Conservation (phyloP, 2,113 vertebrate genomes). For the Gulo gulo region DNA sequence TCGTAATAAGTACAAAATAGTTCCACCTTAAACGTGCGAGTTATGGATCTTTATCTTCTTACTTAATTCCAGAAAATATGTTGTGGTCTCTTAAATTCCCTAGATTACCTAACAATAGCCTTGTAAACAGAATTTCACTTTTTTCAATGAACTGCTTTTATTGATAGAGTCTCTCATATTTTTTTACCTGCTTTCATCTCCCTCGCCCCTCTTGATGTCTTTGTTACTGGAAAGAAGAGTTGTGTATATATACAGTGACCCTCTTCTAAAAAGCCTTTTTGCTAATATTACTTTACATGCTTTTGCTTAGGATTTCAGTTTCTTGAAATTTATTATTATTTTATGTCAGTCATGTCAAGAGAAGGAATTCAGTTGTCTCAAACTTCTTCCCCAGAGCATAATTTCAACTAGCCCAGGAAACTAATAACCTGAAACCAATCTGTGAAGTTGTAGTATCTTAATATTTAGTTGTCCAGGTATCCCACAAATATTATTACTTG, state of each 20-base stretch:
- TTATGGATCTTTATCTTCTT: neutral
- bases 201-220: neutral
- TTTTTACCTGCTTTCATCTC: neutral
- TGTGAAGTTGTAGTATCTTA: neutral
- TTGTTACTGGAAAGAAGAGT: neutral
- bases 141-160: neutral
- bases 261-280: neutral
- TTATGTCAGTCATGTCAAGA: neutral
- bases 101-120: neutral
- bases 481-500: neutral
- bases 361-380: slow-evolving; percentile 32
- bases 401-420: neutral
- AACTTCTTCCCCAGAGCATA: neutral
- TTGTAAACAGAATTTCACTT: slow-evolving; percentile 30
- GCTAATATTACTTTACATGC: neutral
- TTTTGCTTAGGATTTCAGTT: slow-evolving; percentile 35
- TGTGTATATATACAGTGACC: neutral
- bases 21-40: neutral
- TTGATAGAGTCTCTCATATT: slow-evolving; percentile 11
- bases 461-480: neutral
- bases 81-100: neutral
- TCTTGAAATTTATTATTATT: neutral
- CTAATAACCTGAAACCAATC: neutral
- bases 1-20: neutral
- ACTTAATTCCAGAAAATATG: neutral